phyloP scores from a whole-genome alignment of 2,113 vertebrate species.

The Bucco capensis region DNA sequence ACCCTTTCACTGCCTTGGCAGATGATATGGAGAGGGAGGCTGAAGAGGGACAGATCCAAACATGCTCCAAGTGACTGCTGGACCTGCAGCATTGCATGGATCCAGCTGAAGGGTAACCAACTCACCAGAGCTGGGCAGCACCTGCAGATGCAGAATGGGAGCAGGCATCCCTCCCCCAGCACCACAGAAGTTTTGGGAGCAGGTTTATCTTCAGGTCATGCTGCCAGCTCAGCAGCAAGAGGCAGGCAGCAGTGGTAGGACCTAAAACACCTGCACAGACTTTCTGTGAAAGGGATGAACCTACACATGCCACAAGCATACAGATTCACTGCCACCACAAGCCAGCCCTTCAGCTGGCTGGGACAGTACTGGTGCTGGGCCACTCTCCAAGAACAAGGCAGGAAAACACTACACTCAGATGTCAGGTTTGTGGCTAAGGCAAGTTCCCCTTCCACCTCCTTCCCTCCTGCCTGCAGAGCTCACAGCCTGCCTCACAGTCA shows the following conservation, averaged over 20 bases:
- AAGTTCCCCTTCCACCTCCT: neutral
- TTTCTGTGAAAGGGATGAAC: neutral
- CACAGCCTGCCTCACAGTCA: fast-evolving
- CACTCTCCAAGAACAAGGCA: neutral
- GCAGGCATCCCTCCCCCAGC: neutral
- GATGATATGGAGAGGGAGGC: fast-evolving
- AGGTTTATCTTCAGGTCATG: fast-evolving
- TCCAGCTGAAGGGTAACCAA: neutral
- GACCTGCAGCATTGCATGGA: neutral
- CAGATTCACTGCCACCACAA: fast-evolving
- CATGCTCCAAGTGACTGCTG: fast-evolving
- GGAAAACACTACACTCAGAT: neutral
- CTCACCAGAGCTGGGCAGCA: neutral
- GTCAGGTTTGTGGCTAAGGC: neutral
- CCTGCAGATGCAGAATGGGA: too few species aligned
- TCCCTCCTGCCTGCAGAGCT: neutral
- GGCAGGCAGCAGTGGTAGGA: neutral
- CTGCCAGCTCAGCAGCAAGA: neutral
- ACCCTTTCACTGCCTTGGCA: neutral
- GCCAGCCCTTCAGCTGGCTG: fast-evolving
- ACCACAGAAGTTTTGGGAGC: neutral
- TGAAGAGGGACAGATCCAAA: neutral
- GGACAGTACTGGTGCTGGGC: fast-evolving
- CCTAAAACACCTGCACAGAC: neutral
- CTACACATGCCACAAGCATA: neutral